Conservation (phyloP, 2,797 vertebrate species). For the Dryobates pubescens region DNA sequence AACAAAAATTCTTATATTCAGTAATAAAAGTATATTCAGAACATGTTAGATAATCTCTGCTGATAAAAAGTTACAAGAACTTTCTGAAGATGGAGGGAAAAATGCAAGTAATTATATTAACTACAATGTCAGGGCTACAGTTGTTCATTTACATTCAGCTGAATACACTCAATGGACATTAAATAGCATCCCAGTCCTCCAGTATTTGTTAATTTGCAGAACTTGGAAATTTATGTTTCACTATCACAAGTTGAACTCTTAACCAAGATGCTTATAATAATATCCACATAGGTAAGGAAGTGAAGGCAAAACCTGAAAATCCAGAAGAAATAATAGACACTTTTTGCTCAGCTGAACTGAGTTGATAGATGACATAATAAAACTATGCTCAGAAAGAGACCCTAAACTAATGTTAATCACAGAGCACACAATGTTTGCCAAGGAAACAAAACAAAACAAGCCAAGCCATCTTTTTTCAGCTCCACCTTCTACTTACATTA, state of each 20-base stretch:
- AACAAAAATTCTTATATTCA: neutral
- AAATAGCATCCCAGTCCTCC: neutral
- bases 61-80: neutral
- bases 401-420: neutral
- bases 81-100: neutral
- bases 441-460: neutral
- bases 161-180: neutral
- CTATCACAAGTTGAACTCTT: neutral
- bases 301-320: neutral
- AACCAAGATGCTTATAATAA: neutral
- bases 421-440: neutral
- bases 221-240: neutral
- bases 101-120: neutral
- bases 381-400: neutral
- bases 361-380: neutral
- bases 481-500: neutral
- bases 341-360: neutral
- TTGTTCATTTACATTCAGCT: neutral
- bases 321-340: neutral
- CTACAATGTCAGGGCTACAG: neutral
- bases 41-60: neutral
- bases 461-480: neutral
- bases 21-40: neutral
- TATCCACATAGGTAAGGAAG: neutral
- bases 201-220: neutral